phyloP scores from a whole-genome alignment of 2,113 vertebrate species.

The Amblyornis subalaris region DNA sequence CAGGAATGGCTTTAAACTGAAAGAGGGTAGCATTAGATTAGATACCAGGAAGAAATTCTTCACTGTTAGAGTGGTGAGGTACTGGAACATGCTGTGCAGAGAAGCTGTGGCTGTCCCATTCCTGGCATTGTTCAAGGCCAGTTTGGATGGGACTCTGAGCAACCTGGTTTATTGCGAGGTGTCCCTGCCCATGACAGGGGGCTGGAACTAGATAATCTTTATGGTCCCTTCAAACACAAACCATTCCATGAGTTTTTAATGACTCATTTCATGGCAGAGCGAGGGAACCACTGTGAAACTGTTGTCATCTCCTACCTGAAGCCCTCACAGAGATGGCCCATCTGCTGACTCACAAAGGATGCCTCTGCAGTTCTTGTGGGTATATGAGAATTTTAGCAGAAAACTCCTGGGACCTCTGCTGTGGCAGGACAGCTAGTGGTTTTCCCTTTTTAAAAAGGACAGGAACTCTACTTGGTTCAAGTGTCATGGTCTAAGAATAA shows the following conservation, averaged over 20 bases:
- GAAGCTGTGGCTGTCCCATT: not conserved
- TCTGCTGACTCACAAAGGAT: not conserved
- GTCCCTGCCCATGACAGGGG: not conserved
- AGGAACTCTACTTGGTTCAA: not conserved
- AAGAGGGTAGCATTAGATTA: not conserved
- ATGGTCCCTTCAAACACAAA: not conserved
- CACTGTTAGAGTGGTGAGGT: not conserved
- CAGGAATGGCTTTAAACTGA: not conserved
- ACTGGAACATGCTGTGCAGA: not conserved
- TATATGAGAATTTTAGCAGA: not conserved
- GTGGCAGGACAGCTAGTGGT: not conserved
- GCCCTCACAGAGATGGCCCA: not conserved
- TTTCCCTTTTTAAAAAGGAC: not conserved
- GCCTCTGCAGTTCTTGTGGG: not conserved
- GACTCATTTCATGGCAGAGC: not conserved
- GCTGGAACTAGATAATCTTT: not conserved
- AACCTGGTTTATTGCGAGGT: not conserved
- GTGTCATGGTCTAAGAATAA: not conserved
- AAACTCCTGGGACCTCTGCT: not conserved
- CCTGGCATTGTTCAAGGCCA: not conserved
- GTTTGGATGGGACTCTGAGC: not conserved
- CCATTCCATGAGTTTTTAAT: not conserved
- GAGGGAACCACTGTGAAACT: not conserved
- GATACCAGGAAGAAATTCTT: not conserved
- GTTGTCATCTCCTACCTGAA: not conserved